Evolutionary conservation across 2,113 vertebrate genomes (phyloP), one percentile per base, ranked within the genome.

Genomic region (Oncorhynchus clarkii): DNA sequence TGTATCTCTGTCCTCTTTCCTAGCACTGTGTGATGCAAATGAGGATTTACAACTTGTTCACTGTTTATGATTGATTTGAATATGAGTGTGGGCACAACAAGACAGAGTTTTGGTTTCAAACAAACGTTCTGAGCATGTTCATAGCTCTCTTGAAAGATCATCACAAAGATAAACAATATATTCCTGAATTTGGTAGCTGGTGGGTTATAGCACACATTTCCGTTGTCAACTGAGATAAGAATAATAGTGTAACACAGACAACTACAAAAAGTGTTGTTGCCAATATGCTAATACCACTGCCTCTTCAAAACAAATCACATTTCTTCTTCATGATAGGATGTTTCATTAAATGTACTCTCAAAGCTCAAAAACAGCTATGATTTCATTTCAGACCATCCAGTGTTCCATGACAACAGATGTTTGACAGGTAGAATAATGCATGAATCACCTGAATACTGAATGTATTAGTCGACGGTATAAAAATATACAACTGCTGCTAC

Each of bases 381-480:
- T 65, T n/a, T 12, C 16, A 12, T 16, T 29, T 65, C 24, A 65
- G n/a, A 24, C n/a, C 24, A 12, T 16, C 27, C 65, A 31, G 27
- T 16, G 14, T 67, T 26, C 16, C 65, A 31, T 8, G 27, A 27
- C 6, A 29, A 29, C 65, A 67, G 27, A 27, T 14, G 13, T 31
- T 1, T 67, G 65, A 31, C 62, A 26, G 26, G 62, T 26, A 27
- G 24, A 67, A 67, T 31, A 67, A 29, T 67, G 14, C 12, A 67
- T 67, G 14, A 67, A 67, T 67, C 26, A 67, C 27, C 27, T 67
- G 65, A 31, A 68, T 39, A 20, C 29, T 68, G 67, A 68, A 68
- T 45, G 39, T 39, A 27, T 27, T 65, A 68, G 67, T 31, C 16
- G 45, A 18, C 18, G 16, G 31, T 31, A 9, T 8, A 34, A n/a